A percentile compares a stretch with the other conserved stretches of the same genome.
Evolutionary conservation across 2,888 invertebrate species (phyloP).

Genomic region (Amphiduros pacificus): DNA sequence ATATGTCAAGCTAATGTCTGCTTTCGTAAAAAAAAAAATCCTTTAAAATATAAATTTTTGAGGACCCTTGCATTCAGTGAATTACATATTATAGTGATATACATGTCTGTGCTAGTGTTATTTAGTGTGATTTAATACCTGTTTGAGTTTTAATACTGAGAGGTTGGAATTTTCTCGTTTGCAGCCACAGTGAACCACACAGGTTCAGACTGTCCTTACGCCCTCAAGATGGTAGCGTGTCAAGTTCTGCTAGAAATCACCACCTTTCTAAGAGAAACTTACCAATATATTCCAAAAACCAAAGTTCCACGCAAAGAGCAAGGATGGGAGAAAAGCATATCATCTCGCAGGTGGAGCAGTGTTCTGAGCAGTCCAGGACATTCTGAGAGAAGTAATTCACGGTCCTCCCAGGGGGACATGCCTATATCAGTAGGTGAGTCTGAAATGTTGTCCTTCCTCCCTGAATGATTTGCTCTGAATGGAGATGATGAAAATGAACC

Average conservation of each 20-base stretch:
- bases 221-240: slow-evolving; percentile 87
- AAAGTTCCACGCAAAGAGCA: slow-evolving; percentile 52
- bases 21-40: too few relatives aligned
- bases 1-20: too few relatives aligned
- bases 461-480: too few relatives aligned
- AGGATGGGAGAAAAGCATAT: slow-evolving; percentile 47
- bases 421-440: slow-evolving; percentile 21
- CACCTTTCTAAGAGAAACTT: slow-evolving; percentile 93
- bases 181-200: slow-evolving; percentile 55
- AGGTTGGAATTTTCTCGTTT: too few relatives aligned
- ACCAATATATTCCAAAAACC: slow-evolving; percentile 69
- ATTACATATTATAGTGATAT: too few relatives aligned
- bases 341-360: slow-evolving; percentile 85
- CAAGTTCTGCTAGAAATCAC: slow-evolving; percentile 95
- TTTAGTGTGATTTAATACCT: too few relatives aligned
- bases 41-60: too few relatives aligned
- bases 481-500: too few relatives aligned
- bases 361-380: slow-evolving; percentile 94
- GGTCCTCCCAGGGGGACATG: slow-evolving; percentile 31
- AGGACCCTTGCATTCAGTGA: too few relatives aligned
- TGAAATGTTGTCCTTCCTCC: too few relatives aligned
- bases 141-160: too few relatives aligned
- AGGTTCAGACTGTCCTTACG: slow-evolving; percentile 66
- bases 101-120: too few relatives aligned
- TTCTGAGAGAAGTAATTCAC: slow-evolving; percentile 50